Conservation (phyloP, 2,888 invertebrate genomes). For the Stenichneumon culpator region DNA sequence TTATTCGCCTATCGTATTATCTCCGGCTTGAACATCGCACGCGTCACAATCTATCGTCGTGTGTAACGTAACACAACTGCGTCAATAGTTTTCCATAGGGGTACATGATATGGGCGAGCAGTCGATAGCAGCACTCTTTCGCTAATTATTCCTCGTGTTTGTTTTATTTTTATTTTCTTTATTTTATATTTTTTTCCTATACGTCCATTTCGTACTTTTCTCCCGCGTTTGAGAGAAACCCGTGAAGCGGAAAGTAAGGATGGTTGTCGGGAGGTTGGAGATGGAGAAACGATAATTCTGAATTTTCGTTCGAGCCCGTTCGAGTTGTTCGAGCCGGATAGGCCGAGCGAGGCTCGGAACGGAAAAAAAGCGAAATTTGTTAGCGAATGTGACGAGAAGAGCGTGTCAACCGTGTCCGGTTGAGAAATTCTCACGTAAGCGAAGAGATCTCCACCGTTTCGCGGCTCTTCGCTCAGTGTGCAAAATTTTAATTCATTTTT, state of each 20-base stretch:
- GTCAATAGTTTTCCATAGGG: constrained; percentile 57
- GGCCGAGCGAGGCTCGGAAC: background rate
- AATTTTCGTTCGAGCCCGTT: background rate
- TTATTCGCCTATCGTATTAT: constrained; percentile 60
- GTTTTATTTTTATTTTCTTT: background rate
- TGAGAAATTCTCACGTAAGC: constrained; percentile 37
- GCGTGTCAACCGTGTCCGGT: constrained; percentile 23
- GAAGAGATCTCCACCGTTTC: constrained; percentile 40
- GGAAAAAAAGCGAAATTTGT: constrained; percentile 17
- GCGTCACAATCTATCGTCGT: constrained; percentile 52
- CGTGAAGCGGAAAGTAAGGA: constrained; percentile 22
- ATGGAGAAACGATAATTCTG: background rate
- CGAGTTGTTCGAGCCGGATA: background rate
- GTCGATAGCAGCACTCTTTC: constrained; percentile 55
- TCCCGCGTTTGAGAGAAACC: background rate
- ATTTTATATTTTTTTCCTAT: constrained; percentile 17
- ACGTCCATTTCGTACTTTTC: constrained; percentile 6
- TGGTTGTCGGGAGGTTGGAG: background rate
- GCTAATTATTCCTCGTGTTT: constrained; percentile 38
- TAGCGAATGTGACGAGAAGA: constrained; percentile 17
- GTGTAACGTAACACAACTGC: constrained; percentile 57
- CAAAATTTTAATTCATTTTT: background rate
- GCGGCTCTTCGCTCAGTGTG: constrained; percentile 29
- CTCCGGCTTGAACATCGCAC: constrained; percentile 63
- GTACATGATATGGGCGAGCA: constrained; percentile 61